A percentile compares a stretch with the other conserved stretches of the same genome.
Conservation (phyloP, 2,797 vertebrate species). For the Pyrocephalus nanus region DNA sequence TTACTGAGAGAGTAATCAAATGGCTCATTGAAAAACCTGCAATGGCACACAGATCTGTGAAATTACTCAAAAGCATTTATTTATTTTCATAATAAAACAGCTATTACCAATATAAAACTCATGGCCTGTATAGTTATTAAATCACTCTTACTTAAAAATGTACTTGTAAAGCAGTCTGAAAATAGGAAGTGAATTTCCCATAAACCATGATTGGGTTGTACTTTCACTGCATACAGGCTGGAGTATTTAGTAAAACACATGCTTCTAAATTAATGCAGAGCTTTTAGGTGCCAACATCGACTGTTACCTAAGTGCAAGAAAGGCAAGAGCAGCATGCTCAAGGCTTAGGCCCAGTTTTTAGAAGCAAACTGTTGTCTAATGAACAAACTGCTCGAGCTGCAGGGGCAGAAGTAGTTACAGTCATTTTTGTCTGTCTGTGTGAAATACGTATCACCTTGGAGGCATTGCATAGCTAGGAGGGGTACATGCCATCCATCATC, state of each 20-base stretch:
- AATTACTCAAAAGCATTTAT: neutral
- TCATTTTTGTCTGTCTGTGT: neutral
- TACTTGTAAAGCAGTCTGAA: neutral
- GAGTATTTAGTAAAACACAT: neutral
- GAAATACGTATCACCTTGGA: neutral
- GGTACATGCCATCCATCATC: neutral
- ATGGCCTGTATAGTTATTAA: neutral
- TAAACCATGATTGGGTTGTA: neutral
- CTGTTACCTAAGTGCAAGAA: neutral
- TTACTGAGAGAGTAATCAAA: neutral
- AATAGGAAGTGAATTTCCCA: neutral
- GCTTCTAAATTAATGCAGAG: neutral
- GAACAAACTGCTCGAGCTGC: neutral
- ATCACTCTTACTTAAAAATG: neutral
- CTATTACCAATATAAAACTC: neutral
- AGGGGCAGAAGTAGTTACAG: neutral
- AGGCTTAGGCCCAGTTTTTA: neutral
- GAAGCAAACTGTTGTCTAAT: neutral
- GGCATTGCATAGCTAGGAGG: neutral
- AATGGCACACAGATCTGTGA: neutral
- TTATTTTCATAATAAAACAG: neutral
- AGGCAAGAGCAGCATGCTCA: neutral
- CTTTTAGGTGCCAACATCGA: neutral
- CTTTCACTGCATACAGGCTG: neutral
- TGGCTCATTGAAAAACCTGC: neutral